These are phyloP conservation scores for Drosophila mulleri DNA, from an alignment of 2,888 invertebrate species.

Conservation along the genomic window DNA sequence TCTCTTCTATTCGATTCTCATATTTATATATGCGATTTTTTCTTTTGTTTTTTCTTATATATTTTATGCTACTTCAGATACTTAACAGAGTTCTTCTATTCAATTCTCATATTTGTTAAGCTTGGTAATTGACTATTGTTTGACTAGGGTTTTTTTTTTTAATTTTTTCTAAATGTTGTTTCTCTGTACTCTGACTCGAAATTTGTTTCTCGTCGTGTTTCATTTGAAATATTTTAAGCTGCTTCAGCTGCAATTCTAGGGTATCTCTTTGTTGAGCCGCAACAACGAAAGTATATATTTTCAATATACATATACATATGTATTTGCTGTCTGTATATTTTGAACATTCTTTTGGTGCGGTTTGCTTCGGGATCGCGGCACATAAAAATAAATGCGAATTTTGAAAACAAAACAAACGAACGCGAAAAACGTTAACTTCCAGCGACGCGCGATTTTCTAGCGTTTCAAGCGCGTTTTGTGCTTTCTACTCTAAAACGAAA, in stretches of 20 bases:
- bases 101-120: no score
- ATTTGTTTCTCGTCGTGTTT: neutral
- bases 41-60: no score
- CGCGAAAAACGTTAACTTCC: slow-evolving; percentile 41
- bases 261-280: slow-evolving; percentile 11
- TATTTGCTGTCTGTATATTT: slow-evolving; percentile 5
- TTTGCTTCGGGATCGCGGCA: slow-evolving; percentile 29
- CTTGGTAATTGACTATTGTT: no score
- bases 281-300: neutral
- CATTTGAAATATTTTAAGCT: neutral
- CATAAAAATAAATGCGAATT: slow-evolving; percentile 48
- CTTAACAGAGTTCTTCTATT: no score
- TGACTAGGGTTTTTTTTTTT: no score
- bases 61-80: no score
- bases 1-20: no score
- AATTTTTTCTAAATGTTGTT: neutral
- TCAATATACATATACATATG: neutral
- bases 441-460: slow-evolving; percentile 18
- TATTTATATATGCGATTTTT: no score
- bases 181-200: no score
- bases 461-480: slow-evolving; percentile 16
- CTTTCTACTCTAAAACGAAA: neutral
- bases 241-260: neutral
- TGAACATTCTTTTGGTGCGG: slow-evolving; percentile 16
- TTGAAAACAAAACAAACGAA: slow-evolving; percentile 56